phyloP scores from a whole-genome alignment of 2,888 invertebrate species.

The Brenthis hecate region DNA sequence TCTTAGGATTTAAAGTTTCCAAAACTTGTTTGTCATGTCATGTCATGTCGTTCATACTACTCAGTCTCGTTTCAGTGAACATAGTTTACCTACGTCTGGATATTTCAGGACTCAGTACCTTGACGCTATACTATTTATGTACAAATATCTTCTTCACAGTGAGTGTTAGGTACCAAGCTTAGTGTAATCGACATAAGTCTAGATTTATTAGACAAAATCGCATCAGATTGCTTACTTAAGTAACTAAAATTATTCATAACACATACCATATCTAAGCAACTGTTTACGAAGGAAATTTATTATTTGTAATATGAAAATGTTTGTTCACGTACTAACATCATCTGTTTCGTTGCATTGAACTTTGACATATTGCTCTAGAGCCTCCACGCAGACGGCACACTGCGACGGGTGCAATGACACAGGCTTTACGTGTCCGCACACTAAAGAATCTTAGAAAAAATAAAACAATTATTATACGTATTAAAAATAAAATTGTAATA shows the following conservation, averaged over 20 bases:
- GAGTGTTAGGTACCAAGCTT: no score
- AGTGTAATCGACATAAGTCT: no score
- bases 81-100: not conserved
- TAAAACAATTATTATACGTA: not conserved
- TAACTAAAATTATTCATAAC: no score
- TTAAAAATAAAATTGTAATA: no score
- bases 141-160: no score
- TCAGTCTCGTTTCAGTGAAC: not conserved
- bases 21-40: not conserved
- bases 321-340: conserved; percentile 8
- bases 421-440: conserved; percentile 28
- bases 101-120: no score
- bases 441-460: conserved; percentile 6
- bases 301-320: not conserved
- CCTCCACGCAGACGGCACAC: conserved; percentile 39
- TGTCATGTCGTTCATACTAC: not conserved
- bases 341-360: conserved; percentile 36
- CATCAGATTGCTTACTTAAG: no score
- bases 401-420: conserved; percentile 61
- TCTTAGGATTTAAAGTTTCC: conserved; percentile 1
- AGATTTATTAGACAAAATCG: no score
- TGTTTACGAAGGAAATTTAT: no score
- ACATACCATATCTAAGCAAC: no score
- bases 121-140: no score
- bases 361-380: conserved; percentile 43